Evolutionary conservation across 2,888 invertebrate genomes (phyloP).

Genomic region (Odontomyia ornata): DNA sequence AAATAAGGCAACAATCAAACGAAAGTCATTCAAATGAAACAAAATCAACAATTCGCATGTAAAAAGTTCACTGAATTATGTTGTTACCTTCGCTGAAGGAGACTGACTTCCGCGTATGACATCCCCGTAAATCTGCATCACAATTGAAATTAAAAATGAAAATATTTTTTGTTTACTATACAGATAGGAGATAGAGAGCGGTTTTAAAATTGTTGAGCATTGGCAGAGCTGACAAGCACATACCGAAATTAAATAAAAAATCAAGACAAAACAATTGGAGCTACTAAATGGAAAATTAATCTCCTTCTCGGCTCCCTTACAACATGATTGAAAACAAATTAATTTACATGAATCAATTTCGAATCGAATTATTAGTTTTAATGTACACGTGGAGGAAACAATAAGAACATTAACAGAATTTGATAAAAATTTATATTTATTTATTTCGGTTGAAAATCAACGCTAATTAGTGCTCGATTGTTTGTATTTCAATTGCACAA

Average conservation of each 20-base stretch:
- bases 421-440: no score
- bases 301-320: neutral
- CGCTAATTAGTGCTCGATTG: no score
- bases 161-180: conserved; percentile 25
- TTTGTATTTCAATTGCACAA: no score
- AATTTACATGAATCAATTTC: conserved; percentile 13
- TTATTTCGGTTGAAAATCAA: no score
- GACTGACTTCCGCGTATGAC: conserved; percentile 36
- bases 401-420: neutral
- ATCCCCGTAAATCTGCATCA: conserved; percentile 44
- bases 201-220: conserved; percentile 30
- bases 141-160: conserved; percentile 42
- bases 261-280: conserved; percentile 3
- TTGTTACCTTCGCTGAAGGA: conserved; percentile 43
- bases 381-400: neutral
- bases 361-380: conserved; percentile 38
- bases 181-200: conserved; percentile 20
- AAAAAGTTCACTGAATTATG: conserved; percentile 38
- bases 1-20: neutral
- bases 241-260: conserved; percentile 13
- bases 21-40: neutral
- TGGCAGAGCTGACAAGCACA: conserved; percentile 44
- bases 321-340: neutral
- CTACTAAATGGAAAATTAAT: neutral
- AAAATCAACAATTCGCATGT: conserved; percentile 16